Evolutionary conservation across 2,888 invertebrate species (phyloP).

Genomic region (Romanomermis culicivorax): DNA sequence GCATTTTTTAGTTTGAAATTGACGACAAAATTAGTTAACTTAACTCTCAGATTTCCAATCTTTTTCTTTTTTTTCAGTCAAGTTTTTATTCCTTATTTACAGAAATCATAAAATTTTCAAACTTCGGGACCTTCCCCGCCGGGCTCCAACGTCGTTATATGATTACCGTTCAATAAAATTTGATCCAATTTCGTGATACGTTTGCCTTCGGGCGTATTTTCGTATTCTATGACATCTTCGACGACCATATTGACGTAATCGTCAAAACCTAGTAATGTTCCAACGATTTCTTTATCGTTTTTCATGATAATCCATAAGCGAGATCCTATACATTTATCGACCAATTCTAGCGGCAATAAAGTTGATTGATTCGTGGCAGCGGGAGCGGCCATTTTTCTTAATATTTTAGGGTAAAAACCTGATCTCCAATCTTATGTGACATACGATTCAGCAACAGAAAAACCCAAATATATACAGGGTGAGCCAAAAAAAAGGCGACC

Average conservation of each 20-base stretch:
- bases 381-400: constrained; percentile 2
- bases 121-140: constrained; percentile 26
- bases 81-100: no score
- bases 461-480: no score
- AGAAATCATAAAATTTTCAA: no score
- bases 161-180: constrained; percentile 91
- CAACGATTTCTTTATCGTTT: constrained; percentile 97
- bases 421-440: no score
- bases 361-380: constrained; percentile 17
- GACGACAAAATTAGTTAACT: no score
- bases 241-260: constrained; percentile 26
- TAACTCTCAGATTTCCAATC: no score
- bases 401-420: no score
- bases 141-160: constrained; percentile 63
- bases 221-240: constrained; percentile 33
- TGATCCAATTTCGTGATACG: constrained; percentile 89
- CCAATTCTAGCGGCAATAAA: constrained; percentile 47
- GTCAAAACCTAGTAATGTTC: constrained; percentile 53
- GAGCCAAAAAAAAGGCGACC: no score
- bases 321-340: constrained; percentile 98
- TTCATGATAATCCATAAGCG: constrained; percentile 99
- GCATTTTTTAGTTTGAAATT: no score
- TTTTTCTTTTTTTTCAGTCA: no score
- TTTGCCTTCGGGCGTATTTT: constrained; percentile 84
- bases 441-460: no score